phyloP scores from a whole-genome alignment of 2,888 invertebrate species.

The Cheilosia soror region DNA sequence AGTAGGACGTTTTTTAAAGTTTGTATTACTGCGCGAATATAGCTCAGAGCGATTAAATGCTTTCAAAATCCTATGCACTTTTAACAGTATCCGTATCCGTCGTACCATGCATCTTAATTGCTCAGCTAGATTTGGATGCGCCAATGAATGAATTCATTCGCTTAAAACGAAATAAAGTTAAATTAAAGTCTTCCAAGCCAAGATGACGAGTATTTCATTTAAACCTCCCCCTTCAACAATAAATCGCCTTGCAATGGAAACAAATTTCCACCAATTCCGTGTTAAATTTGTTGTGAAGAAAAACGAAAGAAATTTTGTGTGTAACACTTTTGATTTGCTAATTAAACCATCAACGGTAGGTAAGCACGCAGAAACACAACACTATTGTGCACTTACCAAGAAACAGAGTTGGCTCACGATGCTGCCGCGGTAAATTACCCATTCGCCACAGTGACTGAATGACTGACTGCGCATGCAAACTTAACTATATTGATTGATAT shows the following conservation, averaged over 20 bases:
- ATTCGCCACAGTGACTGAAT: conserved; percentile 56
- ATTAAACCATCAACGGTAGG: conserved; percentile 48
- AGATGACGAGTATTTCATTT: neutral
- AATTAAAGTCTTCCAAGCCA: neutral
- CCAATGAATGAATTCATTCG: conserved; percentile 6
- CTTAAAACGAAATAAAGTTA: neutral
- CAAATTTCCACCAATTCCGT: conserved; percentile 15
- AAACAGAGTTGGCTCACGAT: conserved; percentile 29
- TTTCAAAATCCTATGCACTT: too few relatives aligned
- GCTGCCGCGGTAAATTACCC: conserved; percentile 48
- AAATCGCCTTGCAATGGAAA: conserved; percentile 2
- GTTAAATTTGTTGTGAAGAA: conserved; percentile 43
- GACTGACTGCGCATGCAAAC: conserved; percentile 33
- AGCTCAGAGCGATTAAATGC: too few relatives aligned
- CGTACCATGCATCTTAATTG: neutral
- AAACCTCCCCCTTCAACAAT: neutral
- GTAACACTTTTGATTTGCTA: conserved; percentile 61
- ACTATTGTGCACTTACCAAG: conserved; percentile 10
- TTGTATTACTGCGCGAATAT: too few relatives aligned
- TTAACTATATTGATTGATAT: conserved; percentile 27
- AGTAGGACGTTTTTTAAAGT: too few relatives aligned
- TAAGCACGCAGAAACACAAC: conserved; percentile 5
- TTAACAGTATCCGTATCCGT: too few relatives aligned
- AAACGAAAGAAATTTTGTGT: conserved; percentile 36
- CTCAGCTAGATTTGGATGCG: neutral